Evolutionary conservation across 2,888 invertebrate species (phyloP), one percentile per base, ranked within the genome.

Genomic region (Polydrusus pterygomalis): DNA sequence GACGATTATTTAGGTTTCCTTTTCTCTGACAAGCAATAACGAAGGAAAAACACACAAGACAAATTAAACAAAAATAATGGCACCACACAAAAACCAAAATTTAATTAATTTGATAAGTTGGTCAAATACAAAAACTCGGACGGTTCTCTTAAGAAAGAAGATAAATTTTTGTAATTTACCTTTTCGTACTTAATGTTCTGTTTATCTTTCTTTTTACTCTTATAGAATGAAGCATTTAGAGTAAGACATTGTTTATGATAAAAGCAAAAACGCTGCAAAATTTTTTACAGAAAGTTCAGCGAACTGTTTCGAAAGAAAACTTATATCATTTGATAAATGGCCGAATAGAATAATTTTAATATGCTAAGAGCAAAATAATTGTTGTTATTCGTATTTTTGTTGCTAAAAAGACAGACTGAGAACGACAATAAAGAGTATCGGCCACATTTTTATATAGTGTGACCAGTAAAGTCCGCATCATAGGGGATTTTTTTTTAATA

Each of bases 91-190:
- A 64, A 65, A 34, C 30, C 47, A 20, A 64, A 65, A 47, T 51
- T 49, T 65, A 65, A 65, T 65, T 65, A 65, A 49, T 65, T 65
- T 65, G 65, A 65, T 65, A 65, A 65, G 47, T 51, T 49, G 49
- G 30, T 30, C 47, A 51, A 65, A 65, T 65, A 65, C 47, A 65
- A 65, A 49, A 65, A 60, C 38, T 38, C 38, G 58, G 18, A 60
- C 58, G 38, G 6, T 38, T 5, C 58, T 34, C 58, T 60, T 60
- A 60, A 38, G 58, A 38, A 60, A 17, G 15, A 9, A 56, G 56
- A 68, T 68, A 68, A 68, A 68, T 68, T 68, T 18, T 34, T 68
- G 68, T 68, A 68, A 68, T 68, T 56, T 68, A 68, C 68, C 56
- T 68, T 68, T 51, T 67, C 34, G 18, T 34, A 25, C 47, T 25